These are phyloP conservation scores for Hanleya hanleyi DNA, from an alignment of 2,888 invertebrate genomes.

Conservation along the genomic window DNA sequence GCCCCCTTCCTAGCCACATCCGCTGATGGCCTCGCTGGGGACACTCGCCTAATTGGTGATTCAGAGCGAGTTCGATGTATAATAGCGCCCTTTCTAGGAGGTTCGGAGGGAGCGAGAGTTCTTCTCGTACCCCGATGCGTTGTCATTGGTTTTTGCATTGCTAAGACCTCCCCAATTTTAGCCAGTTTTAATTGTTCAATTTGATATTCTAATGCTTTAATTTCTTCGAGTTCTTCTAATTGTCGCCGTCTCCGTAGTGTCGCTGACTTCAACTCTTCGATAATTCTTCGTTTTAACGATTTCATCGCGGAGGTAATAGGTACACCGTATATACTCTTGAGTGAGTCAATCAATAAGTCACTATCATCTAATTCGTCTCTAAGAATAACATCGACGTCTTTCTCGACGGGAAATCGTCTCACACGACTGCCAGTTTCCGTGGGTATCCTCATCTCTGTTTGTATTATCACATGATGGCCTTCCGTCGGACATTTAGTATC, in stretches of 20 bases:
- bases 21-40: background rate
- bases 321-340: conserved; percentile 67
- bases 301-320: conserved; percentile 70
- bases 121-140: background rate
- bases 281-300: conserved; percentile 71
- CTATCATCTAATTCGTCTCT: conserved; percentile 49
- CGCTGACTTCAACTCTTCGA: conserved; percentile 75
- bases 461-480: background rate
- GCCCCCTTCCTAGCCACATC: background rate
- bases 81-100: background rate
- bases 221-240: conserved; percentile 74
- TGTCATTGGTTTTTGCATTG: conserved; percentile 1
- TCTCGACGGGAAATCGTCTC: conserved; percentile 7
- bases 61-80: background rate
- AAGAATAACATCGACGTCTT: conserved; percentile 2
- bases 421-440: background rate
- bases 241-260: conserved; percentile 71
- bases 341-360: conserved; percentile 62
- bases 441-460: background rate
- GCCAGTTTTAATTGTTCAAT: conserved; percentile 60
- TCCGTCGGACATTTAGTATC: background rate
- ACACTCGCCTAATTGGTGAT: background rate
- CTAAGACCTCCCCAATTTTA: background rate
- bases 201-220: conserved; percentile 67
- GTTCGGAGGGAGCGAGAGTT: background rate